These are phyloP conservation scores for Propithecus perrieri DNA, from an alignment of 2,797 vertebrate species.

Conservation along the genomic window DNA sequence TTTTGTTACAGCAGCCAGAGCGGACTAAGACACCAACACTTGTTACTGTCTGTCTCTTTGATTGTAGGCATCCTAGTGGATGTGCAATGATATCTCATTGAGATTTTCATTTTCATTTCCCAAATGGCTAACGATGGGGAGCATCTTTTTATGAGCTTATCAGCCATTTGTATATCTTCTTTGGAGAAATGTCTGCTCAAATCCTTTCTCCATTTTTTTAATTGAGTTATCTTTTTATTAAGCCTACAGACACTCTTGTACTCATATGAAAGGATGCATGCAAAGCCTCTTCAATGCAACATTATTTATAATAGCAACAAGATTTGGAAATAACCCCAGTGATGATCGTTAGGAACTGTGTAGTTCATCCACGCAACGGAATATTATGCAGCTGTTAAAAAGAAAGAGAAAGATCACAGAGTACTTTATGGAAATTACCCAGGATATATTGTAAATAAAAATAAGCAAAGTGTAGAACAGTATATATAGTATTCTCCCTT, in stretches of 20 bases:
- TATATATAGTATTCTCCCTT: background rate
- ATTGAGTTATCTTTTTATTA: constrained; percentile 5
- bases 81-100: background rate
- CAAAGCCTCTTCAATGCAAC: background rate
- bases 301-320: background rate
- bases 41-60: background rate
- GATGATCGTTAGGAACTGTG: background rate
- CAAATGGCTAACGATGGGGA: background rate
- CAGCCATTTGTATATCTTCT: background rate
- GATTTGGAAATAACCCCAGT: background rate
- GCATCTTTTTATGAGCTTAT: background rate
- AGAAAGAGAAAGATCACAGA: background rate
- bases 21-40: background rate
- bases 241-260: background rate
- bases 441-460: constrained; percentile 43
- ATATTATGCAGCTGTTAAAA: constrained; percentile 13
- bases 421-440: background rate
- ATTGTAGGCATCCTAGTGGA: background rate
- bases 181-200: constrained; percentile 20
- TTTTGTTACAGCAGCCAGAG: background rate
- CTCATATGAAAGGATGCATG: background rate
- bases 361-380: background rate
- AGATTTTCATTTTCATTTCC: background rate
- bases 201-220: background rate
- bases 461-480: background rate